phyloP scores from a whole-genome alignment of 2,113 vertebrate species.

The Microcebus jonahi region DNA sequence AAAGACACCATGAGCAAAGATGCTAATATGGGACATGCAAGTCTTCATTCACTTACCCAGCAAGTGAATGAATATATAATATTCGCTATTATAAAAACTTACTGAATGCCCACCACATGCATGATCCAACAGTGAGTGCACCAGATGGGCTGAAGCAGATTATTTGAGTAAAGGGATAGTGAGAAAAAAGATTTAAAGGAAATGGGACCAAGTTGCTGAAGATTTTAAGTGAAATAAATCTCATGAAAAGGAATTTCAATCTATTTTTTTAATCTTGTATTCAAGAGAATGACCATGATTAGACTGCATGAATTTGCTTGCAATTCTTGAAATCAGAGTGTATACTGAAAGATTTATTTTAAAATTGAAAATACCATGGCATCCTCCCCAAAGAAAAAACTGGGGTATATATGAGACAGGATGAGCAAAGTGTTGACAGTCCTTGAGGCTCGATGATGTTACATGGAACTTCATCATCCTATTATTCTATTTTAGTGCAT shows the following conservation, averaged over 20 bases:
- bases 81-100: background rate
- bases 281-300: background rate
- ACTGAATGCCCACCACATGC: background rate
- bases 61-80: too few species aligned
- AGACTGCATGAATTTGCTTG: background rate
- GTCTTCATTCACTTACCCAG: background rate
- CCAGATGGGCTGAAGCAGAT: background rate
- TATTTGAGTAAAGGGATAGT: background rate
- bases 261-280: background rate
- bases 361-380: conserved; percentile 23
- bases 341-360: background rate
- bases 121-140: background rate
- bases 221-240: background rate
- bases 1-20: background rate
- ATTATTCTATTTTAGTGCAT: background rate
- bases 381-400: background rate
- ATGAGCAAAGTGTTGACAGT: background rate
- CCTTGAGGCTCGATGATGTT: background rate
- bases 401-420: background rate
- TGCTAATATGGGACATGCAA: background rate
- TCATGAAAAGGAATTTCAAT: background rate
- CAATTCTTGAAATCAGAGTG: background rate
- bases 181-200: background rate
- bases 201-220: background rate
- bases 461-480: background rate